phyloP scores from a whole-genome alignment of 2,797 vertebrate species.

The Triplophysa yarkandensis region DNA sequence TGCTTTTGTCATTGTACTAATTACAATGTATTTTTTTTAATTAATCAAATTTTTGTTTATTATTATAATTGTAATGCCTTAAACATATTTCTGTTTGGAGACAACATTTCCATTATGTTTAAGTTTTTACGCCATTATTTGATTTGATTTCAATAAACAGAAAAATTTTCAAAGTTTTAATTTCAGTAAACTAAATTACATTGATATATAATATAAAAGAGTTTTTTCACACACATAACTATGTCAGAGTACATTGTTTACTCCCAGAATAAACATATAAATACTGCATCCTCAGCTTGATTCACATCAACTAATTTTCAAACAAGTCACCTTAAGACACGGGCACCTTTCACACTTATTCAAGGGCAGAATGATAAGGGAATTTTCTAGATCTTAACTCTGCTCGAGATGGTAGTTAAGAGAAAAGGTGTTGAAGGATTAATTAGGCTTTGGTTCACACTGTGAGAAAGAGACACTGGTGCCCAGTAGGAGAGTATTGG shows the following conservation, averaged over 20 bases:
- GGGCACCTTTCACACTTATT: not conserved
- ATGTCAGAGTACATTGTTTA: conserved; percentile 3
- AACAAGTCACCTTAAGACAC: not conserved
- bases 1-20: no score
- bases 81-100: no score
- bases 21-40: no score
- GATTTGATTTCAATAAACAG: no score
- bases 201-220: no score
- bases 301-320: conserved; percentile 3
- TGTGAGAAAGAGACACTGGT: conserved; percentile 47
- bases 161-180: no score
- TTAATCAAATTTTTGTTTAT: no score
- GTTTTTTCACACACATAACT: conserved; percentile 6
- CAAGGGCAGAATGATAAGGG: conserved; percentile 4
- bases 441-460: conserved; percentile 55
- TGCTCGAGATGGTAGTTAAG: not conserved
- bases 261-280: not conserved
- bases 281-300: conserved; percentile 12
- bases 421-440: conserved; percentile 48
- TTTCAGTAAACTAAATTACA: no score
- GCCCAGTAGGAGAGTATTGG: conserved; percentile 51
- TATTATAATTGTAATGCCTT: no score
- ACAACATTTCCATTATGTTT: no score
- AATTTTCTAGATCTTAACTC: conserved; percentile 16
- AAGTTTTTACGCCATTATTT: no score